A percentile compares a stretch with the other conserved stretches of the same genome.
These are phyloP conservation scores for Apodemia hepburni DNA, from an alignment of 2,888 invertebrate genomes.

Conservation along the genomic window DNA sequence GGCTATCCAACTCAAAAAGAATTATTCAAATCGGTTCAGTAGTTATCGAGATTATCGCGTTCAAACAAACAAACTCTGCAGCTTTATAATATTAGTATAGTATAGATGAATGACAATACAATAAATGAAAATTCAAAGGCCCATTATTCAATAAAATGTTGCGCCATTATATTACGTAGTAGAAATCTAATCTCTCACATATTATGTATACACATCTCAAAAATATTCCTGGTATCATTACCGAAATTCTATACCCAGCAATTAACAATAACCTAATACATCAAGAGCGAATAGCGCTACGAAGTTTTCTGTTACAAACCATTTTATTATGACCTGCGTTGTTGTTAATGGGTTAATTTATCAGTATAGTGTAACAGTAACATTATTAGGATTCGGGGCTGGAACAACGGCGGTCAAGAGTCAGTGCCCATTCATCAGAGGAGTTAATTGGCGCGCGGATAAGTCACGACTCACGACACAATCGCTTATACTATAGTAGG, in stretches of 20 bases:
- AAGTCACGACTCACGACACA: conserved; percentile 68
- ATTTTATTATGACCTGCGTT: conserved; percentile 39
- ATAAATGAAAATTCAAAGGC: no score
- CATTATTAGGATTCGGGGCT: conserved; percentile 36
- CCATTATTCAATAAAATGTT: neutral
- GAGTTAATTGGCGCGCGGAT: conserved; percentile 75
- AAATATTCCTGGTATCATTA: neutral
- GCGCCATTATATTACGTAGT: neutral
- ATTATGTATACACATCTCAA: neutral
- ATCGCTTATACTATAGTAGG: conserved; percentile 70
- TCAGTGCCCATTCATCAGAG: conserved; percentile 67
- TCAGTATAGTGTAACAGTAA: conserved; percentile 27
- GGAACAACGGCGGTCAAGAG: conserved; percentile 42
- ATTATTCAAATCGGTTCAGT: no score
- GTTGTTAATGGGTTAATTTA: conserved; percentile 27
- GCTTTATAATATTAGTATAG: no score
- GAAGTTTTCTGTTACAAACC: conserved; percentile 53
- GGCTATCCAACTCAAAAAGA: no score
- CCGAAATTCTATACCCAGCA: neutral
- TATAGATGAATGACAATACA: no score
- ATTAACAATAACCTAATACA: conserved; percentile 39
- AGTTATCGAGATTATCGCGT: no score
- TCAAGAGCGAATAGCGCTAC: conserved; percentile 44
- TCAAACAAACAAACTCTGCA: no score
- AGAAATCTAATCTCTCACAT: neutral